Evolutionary conservation across 2,113 vertebrate species (phyloP).

Genomic region (Bubalus kerabau): DNA sequence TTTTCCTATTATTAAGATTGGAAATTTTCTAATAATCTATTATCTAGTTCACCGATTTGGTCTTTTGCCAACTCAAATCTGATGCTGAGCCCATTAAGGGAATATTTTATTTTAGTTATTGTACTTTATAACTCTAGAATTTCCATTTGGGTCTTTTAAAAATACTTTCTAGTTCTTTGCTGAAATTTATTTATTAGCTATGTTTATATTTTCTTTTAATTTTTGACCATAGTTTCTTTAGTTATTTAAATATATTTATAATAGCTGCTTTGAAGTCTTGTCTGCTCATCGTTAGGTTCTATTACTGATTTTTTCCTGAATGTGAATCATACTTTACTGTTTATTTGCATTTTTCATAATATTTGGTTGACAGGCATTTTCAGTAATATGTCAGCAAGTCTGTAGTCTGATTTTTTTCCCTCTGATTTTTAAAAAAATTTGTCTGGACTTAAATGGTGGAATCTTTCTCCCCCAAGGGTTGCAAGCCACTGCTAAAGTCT

Average conservation of each 20-base stretch:
- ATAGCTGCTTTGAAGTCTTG: not conserved
- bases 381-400: not conserved
- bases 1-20: not conserved
- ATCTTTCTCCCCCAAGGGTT: not conserved
- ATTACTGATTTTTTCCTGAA: not conserved
- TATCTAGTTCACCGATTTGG: not conserved
- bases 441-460: not conserved
- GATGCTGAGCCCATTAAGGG: not conserved
- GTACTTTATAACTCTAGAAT: conserved; percentile 31
- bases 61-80: not conserved
- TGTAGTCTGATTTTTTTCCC: not conserved
- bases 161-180: not conserved
- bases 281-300: not conserved
- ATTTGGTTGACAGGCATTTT: not conserved
- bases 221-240: not conserved
- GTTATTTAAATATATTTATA: conserved; percentile 1
- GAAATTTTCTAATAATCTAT: conserved; percentile 18
- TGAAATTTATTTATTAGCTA: not conserved
- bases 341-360: conserved; percentile 15
- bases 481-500: not conserved
- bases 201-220: not conserved
- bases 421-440: not conserved
- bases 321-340: not conserved
- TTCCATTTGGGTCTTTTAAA: conserved; percentile 11
- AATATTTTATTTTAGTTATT: conserved; percentile 27